A percentile compares a stretch with the other conserved stretches of the same genome.
These are phyloP conservation scores for Pomacea maculata DNA, from an alignment of 1,140 invertebrate species.

Conservation along the genomic window DNA sequence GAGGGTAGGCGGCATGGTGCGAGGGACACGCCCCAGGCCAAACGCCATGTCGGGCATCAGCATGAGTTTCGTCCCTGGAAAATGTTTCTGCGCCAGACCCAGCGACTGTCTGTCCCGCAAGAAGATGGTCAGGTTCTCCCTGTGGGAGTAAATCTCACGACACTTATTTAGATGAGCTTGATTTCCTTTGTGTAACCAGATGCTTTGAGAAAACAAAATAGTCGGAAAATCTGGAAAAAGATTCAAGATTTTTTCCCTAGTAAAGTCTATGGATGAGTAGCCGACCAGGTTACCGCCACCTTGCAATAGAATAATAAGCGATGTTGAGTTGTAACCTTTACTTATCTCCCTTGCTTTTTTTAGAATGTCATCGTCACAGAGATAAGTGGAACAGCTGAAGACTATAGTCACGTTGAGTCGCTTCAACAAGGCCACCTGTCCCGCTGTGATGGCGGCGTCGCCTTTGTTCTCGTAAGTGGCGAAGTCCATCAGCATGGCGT, in stretches of 20 bases:
- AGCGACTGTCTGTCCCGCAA: slow-evolving; percentile 34
- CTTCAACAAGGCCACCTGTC: slow-evolving; percentile 28
- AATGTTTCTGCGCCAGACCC: slow-evolving; percentile 17
- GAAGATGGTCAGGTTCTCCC: slow-evolving; percentile 28
- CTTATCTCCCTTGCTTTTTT: slow-evolving; percentile 8
- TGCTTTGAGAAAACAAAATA: slow-evolving; percentile 36
- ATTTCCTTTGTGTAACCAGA: slow-evolving; percentile 11
- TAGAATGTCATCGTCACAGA: slow-evolving; percentile 4
- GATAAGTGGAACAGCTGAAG: slow-evolving; percentile 28
- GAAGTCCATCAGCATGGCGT: slow-evolving; percentile 36
- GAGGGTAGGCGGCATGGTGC: slow-evolving; percentile 15
- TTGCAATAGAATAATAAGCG: slow-evolving; percentile 31
- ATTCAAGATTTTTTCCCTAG: slow-evolving; percentile 11
- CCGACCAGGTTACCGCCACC: slow-evolving; percentile 40
- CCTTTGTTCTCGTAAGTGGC: slow-evolving; percentile 38
- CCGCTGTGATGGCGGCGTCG: slow-evolving; percentile 36
- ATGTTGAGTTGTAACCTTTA: slow-evolving; percentile 11
- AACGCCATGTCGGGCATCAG: slow-evolving; percentile 33
- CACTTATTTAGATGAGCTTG: slow-evolving; percentile 14
- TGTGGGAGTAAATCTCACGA: slow-evolving; percentile 21
- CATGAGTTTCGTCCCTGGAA: slow-evolving; percentile 16
- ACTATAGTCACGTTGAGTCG: slow-evolving; percentile 25
- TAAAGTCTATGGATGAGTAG: slow-evolving; percentile 2
- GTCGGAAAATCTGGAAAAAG: slow-evolving; percentile 22
- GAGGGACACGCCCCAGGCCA: slow-evolving; percentile 7